phyloP scores from a whole-genome alignment of 2,797 vertebrate species.

The Limnodromus scolopaceus region DNA sequence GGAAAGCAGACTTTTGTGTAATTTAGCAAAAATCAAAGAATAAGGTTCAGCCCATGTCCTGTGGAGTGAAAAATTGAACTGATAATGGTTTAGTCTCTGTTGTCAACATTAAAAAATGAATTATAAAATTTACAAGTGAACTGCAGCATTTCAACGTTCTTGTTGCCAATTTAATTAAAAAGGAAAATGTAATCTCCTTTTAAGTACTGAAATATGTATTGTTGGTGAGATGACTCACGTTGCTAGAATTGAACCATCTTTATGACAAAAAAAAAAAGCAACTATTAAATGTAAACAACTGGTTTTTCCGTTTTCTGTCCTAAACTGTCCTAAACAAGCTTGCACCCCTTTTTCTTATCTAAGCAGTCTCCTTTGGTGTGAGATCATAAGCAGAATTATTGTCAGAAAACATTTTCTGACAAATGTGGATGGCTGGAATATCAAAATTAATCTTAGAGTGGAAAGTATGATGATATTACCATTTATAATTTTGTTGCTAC shows the following conservation, averaged over 20 bases:
- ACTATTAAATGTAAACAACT: background rate
- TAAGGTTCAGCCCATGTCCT: background rate
- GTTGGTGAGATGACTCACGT: background rate
- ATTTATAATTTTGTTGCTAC: slow-evolving; percentile 40
- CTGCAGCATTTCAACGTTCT: background rate
- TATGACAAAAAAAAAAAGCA: background rate
- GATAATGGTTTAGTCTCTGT: background rate
- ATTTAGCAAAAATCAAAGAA: background rate
- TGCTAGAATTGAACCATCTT: background rate
- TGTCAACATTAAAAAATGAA: background rate
- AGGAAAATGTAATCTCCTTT: background rate
- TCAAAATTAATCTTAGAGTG: slow-evolving; percentile 43
- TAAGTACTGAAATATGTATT: background rate
- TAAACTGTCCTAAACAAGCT: background rate
- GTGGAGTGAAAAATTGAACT: background rate
- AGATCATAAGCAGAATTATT: slow-evolving; percentile 9
- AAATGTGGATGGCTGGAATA: slow-evolving; percentile 9
- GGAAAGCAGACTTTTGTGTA: background rate
- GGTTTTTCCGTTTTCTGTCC: background rate
- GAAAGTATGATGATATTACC: slow-evolving; percentile 26
- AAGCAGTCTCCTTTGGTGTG: background rate
- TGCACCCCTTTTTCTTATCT: background rate
- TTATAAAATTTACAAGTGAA: background rate
- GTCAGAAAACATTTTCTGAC: slow-evolving; percentile 22
- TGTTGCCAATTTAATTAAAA: background rate